Base-by-base conservation (phyloP, 2,113 vertebrate species). In the Theropithecus gelada region DNA sequence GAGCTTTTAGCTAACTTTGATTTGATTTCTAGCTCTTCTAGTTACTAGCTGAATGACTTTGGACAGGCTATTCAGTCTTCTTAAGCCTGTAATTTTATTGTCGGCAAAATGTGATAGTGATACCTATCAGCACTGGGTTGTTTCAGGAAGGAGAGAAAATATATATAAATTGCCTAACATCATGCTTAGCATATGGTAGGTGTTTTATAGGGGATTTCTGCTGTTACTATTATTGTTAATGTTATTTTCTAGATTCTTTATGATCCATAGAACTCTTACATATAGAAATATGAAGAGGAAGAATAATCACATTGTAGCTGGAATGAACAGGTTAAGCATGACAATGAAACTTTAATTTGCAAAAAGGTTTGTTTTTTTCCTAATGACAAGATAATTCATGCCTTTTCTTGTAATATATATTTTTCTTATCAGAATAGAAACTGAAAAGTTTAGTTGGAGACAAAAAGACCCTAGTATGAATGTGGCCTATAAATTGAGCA, bases 1-100 rank as follows among this genome's bases (percentile, higher is more conserved):
- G 30, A 35, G 16, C 30, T 79, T 43, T 86, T 25, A 87, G 20
- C 35, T 66, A 82, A 40, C 30, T 93, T 89, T 72, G 61, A 79
- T 96, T 95, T 92, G 68, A 94, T 88, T 91, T 88, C 16, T 25
- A 81, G 72, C 43, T 88, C 57, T 94, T 87, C 76, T 66, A 30
- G 40, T 78, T 66, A 90, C 84, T 22, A 68, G 30, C 32, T 43
- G 35, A 40, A 83, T 88, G 80, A 75, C 78, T 84, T 57, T 50
- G 59, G 73, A 72, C 12, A 79, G 22, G 35, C 52, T 79, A 3
- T 72, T 86, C 48, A 61, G 38, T 66, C 14, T 95, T 7, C 3
- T n/a, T 70, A 64, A 59, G 18, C 4, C 85, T 97, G 14, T 1
- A 4, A 59, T 84, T 97, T 92, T 72, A 57, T 90, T 90, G 75